Conservation (phyloP, 2,113 vertebrate genomes). For the Ictidomys tridecemlineatus region DNA sequence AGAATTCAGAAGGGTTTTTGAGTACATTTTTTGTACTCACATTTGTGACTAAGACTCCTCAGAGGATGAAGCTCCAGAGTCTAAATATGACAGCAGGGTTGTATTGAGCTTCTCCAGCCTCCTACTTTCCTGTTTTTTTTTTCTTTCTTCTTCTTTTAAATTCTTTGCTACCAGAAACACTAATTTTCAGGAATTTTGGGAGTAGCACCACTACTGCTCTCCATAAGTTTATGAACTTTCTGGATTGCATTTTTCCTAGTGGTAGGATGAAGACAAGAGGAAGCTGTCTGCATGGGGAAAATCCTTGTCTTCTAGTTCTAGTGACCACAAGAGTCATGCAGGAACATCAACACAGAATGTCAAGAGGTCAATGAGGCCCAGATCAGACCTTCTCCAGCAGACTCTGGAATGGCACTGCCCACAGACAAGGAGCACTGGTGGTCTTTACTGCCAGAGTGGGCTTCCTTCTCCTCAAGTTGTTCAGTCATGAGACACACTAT, state of each 20-base stretch:
- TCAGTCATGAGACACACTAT: too few species aligned
- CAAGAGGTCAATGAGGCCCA: neutral
- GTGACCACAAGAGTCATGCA: neutral
- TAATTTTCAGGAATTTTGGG: slow-evolving; percentile 29
- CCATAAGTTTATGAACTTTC: neutral
- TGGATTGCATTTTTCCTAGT: neutral
- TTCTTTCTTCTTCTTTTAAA: neutral
- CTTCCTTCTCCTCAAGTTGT: neutral
- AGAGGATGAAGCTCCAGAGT: neutral
- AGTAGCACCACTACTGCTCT: neutral
- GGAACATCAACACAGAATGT: neutral
- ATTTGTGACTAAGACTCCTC: slow-evolving; percentile 6
- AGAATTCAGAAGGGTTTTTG: neutral
- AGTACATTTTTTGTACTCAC: neutral
- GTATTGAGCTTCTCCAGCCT: neutral
- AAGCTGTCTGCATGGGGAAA: neutral
- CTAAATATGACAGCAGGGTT: neutral
- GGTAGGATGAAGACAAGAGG: neutral
- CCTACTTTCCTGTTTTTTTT: neutral
- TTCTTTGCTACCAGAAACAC: neutral
- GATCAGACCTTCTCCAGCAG: neutral
- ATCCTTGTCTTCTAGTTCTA: neutral
- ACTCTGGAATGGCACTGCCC: neutral
- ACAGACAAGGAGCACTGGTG: neutral
- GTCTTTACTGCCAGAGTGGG: neutral